These are phyloP conservation scores for Orientallactaga bullata DNA, from an alignment of 2,113 vertebrate species.

Conservation along the genomic window DNA sequence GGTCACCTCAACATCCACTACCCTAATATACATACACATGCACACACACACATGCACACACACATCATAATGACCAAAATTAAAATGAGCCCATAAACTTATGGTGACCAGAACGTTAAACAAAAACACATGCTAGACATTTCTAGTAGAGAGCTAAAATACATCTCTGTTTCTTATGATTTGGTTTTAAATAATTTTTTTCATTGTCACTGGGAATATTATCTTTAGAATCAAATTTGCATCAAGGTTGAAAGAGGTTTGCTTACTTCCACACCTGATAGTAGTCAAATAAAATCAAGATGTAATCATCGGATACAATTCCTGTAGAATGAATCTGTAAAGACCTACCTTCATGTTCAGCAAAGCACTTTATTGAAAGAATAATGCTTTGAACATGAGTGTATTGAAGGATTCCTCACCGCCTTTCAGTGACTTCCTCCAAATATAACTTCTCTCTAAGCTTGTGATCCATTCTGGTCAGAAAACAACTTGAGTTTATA, in stretches of 20 bases:
- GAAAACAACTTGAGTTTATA: conserved; percentile 26
- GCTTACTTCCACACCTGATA: neutral
- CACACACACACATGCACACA: too few relatives aligned
- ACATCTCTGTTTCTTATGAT: neutral
- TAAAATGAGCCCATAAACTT: neutral
- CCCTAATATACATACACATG: too few relatives aligned
- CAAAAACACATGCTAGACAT: neutral
- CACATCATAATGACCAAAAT: neutral
- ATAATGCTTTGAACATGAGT: neutral
- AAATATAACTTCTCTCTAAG: neutral
- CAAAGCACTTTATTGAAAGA: neutral
- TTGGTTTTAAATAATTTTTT: neutral
- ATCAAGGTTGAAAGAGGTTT: neutral
- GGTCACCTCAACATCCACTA: neutral
- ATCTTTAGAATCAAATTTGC: neutral
- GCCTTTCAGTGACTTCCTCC: neutral
- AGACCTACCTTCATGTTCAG: neutral
- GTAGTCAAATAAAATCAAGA: neutral
- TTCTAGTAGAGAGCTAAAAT: conserved; percentile 28
- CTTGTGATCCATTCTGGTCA: neutral
- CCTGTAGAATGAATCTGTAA: neutral
- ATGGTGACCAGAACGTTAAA: neutral
- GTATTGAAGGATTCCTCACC: neutral
- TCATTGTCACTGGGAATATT: neutral
- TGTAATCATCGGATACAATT: neutral